These are phyloP conservation scores for Clivina fossor DNA, from an alignment of 2,888 invertebrate species.

Conservation along the genomic window DNA sequence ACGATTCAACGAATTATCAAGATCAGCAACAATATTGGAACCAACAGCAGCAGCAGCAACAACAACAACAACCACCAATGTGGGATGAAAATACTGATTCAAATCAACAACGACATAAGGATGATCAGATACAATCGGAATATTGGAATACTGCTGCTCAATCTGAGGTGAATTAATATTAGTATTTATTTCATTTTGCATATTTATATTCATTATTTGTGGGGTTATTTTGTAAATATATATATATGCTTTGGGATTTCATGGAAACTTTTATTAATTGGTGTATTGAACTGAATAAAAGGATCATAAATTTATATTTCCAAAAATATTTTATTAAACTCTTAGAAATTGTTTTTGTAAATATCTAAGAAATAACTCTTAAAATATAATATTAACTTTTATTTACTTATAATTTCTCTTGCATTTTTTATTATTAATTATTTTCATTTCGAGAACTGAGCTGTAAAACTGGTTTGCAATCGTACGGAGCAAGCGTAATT, in stretches of 20 bases:
- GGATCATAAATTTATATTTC: too few species aligned
- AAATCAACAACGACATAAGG: conserved; percentile 42
- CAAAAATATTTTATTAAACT: too few species aligned
- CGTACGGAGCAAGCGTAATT: too few species aligned
- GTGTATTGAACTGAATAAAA: too few species aligned
- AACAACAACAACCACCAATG: conserved; percentile 40
- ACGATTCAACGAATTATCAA: conserved; percentile 25
- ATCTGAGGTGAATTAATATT: conserved; percentile 49
- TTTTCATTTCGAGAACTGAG: too few species aligned
- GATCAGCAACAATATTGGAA: conserved; percentile 37
- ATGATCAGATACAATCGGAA: conserved; percentile 40
- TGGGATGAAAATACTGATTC: conserved; percentile 40
- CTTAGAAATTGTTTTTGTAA: too few species aligned
- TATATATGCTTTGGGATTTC: conserved; percentile 32
- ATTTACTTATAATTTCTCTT: too few species aligned
- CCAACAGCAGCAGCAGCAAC: conserved; percentile 39
- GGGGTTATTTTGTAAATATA: conserved; percentile 16
- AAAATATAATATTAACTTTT: too few species aligned
- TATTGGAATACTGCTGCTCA: conserved; percentile 48
- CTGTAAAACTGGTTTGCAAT: too few species aligned
- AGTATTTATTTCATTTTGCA: conserved; percentile 24
- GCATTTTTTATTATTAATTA: too few species aligned
- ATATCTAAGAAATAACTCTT: too few species aligned
- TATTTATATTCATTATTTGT: conserved; percentile 7
- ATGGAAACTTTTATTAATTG: too few species aligned